Percentiles rank a stretch among this genome's conserved stretches.
Evolutionary conservation across 2,888 invertebrate genomes (phyloP).

Genomic region (Cephonodes hylas): DNA sequence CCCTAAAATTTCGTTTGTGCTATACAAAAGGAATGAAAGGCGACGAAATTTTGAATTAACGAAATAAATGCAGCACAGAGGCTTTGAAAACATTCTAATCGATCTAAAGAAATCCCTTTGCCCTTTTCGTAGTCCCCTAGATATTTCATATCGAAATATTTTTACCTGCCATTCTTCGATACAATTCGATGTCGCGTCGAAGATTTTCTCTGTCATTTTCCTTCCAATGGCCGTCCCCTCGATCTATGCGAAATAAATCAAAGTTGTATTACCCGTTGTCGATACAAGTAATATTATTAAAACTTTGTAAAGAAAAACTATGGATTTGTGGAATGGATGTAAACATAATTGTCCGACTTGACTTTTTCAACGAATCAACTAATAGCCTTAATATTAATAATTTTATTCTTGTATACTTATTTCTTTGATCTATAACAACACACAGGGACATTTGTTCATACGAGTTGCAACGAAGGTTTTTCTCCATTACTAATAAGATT

Average conservation of each 20-base stretch:
- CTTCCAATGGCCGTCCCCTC: slow-evolving; percentile 69
- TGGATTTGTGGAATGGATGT: background rate
- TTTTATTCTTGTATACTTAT: slow-evolving; percentile 30
- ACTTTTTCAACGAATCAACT: no score
- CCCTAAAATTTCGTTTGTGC: background rate
- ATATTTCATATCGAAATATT: background rate
- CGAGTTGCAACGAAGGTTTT: no score
- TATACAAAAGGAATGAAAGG: background rate
- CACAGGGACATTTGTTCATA: no score
- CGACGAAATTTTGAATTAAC: background rate
- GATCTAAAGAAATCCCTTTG: background rate
- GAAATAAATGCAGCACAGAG: slow-evolving; percentile 5
- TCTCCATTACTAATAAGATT: background rate
- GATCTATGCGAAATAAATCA: slow-evolving; percentile 55
- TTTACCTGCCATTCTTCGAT: slow-evolving; percentile 63
- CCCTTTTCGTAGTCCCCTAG: background rate
- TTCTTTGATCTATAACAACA: no score
- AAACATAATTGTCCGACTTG: no score
- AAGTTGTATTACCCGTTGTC: slow-evolving; percentile 33
- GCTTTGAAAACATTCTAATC: background rate
- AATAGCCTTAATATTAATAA: no score
- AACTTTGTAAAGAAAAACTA: background rate
- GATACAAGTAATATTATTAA: background rate
- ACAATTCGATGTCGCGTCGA: slow-evolving; percentile 55
- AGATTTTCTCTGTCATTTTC: slow-evolving; percentile 56